Evolutionary conservation across 2,888 invertebrate genomes (phyloP).

Genomic region (Philopedon plagiatum): DNA sequence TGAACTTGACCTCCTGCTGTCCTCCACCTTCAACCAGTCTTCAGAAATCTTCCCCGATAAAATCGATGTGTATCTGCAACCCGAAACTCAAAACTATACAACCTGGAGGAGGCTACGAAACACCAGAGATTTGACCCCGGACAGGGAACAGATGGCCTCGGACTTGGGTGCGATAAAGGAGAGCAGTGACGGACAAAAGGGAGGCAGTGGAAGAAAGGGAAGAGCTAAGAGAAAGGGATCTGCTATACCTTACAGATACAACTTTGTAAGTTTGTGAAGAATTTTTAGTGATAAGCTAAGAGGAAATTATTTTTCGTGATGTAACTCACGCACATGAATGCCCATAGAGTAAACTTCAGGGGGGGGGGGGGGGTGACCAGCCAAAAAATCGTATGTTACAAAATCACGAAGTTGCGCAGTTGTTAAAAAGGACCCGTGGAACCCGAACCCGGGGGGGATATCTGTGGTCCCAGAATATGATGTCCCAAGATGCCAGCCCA

Average conservation of each 20-base stretch:
- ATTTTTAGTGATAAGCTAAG: no score
- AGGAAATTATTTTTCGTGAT: no score
- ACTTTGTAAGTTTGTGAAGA: slow-evolving; percentile 58
- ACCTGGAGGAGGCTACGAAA: slow-evolving; percentile 81
- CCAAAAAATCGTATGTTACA: no score
- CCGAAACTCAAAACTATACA: slow-evolving; percentile 75
- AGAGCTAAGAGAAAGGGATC: slow-evolving; percentile 29
- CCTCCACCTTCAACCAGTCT: slow-evolving; percentile 79
- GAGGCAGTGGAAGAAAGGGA: slow-evolving; percentile 5
- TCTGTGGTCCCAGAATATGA: no score
- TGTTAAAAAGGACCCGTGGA: no score
- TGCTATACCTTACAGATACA: slow-evolving; percentile 59
- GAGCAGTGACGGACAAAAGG: neutral
- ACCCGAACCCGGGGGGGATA: no score
- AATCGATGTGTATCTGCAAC: slow-evolving; percentile 77
- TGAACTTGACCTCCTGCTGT: slow-evolving; percentile 78
- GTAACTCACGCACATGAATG: no score
- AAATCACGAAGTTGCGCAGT: no score
- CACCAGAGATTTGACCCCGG: slow-evolving; percentile 69
- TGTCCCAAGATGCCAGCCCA: no score
- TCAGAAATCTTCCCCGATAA: slow-evolving; percentile 76
- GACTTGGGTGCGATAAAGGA: neutral
- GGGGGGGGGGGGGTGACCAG: no score
- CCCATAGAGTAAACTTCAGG: no score
- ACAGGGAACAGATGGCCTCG: slow-evolving; percentile 61